Evolutionary conservation across 2,797 vertebrate species (phyloP), one percentile per base, ranked within the genome.

Genomic region (Hirundo rustica): DNA sequence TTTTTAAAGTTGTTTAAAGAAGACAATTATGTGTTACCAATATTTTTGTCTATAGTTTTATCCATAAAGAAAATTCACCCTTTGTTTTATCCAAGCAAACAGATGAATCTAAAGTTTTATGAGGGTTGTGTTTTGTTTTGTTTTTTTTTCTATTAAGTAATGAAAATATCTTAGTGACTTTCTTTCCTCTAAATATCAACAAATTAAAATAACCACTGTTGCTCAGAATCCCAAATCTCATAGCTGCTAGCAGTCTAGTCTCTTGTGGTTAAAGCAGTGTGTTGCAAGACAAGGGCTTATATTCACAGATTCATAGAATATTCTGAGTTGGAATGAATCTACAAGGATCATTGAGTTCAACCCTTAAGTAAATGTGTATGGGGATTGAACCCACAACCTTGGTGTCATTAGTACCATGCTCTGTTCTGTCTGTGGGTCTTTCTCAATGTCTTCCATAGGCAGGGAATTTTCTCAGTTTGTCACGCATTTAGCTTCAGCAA

Each of bases 121-220:
- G 26, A 42, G 9, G 2, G 0, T 0, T 5, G 38, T 38, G 38
- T 38, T 38, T 17, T 18, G 25, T 1, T 2, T 11, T 12, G 38
- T 17, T 26, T 27, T 32, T 62, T 42, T 74, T 42, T 16, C 26
- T 45, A 8, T n/a, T 50, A 66, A 4, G 6, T 53, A 55, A 53
- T 61, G 6, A 51, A 50, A 76, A 65, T 38, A 53, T 50, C 76
- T 85, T 85, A 58, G 17, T 29, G 14, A 40, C 7, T 18, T 51
- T 60, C 25, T 68, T 58, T 38, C 23, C 27, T 64, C 29, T 82
- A 36, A 79, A 48, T 40, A 15, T 16, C 30, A 82, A 44, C 11
- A 85, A 70, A 65, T 77, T 65, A n/a, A 71, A 91, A 44, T 13
- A 40, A 57, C 5, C 14, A 44, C 21, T 4, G 2, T 20, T 65